These are phyloP conservation scores for Gouania willdenowi DNA, from an alignment of 2,797 vertebrate species.

Conservation along the genomic window DNA sequence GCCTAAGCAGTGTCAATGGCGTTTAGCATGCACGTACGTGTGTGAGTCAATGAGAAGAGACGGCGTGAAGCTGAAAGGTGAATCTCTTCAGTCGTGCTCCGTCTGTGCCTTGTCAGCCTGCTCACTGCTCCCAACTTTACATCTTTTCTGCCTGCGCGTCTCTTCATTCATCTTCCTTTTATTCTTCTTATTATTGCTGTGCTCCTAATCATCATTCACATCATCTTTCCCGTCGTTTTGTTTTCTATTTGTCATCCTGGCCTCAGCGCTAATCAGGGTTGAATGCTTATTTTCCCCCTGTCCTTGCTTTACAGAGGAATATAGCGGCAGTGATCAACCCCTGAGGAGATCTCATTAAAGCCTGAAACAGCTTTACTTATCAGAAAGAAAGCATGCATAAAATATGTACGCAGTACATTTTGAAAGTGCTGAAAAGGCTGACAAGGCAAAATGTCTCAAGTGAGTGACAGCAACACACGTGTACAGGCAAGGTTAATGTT, in stretches of 20 bases:
- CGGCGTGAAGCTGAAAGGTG: slow-evolving; percentile 36
- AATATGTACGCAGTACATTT: slow-evolving; percentile 70
- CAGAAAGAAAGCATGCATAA: slow-evolving; percentile 47
- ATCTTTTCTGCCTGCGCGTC: not conserved
- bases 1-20: no score
- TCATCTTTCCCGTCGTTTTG: slow-evolving; percentile 11
- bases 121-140: not conserved
- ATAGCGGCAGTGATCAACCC: slow-evolving; percentile 29
- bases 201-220: slow-evolving; percentile 15
- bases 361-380: slow-evolving; percentile 48
- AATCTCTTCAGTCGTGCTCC: slow-evolving; percentile 32
- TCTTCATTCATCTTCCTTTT: slow-evolving; percentile 9
- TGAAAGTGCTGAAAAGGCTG: slow-evolving; percentile 63
- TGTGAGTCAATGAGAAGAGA: slow-evolving; percentile 48
- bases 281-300: no score
- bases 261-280: slow-evolving; percentile 17
- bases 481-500: slow-evolving; percentile 54
- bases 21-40: no score
- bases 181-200: slow-evolving; percentile 5
- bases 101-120: slow-evolving; percentile 47
- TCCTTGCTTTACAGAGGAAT: slow-evolving; percentile 1
- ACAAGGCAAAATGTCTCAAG: slow-evolving; percentile 50
- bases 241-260: slow-evolving; percentile 7
- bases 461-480: slow-evolving; percentile 34
- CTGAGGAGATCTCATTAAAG: slow-evolving; percentile 1